Evolutionary conservation across 2,888 invertebrate species (phyloP).

Genomic region (Oligia latruncula): DNA sequence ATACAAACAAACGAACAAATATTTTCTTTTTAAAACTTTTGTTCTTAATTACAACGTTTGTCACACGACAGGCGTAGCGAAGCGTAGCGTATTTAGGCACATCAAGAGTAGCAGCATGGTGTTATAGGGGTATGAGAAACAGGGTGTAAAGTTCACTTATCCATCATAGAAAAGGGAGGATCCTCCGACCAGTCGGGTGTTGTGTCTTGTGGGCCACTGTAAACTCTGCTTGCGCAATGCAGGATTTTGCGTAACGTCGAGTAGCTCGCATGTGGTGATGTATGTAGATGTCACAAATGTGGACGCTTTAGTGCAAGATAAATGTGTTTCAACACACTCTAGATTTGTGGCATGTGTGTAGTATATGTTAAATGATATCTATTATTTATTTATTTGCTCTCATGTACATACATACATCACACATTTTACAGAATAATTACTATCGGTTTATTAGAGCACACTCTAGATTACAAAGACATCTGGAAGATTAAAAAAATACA

Average conservation of each 20-base stretch:
- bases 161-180: not conserved
- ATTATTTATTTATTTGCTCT: too few species aligned
- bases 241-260: not conserved
- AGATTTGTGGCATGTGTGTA: not conserved
- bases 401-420: too few species aligned
- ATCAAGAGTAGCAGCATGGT: not conserved
- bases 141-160: not conserved
- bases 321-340: conserved; percentile 5
- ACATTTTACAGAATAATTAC: too few species aligned
- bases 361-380: not conserved
- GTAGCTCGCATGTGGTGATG: not conserved
- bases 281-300: not conserved
- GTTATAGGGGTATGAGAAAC: not conserved
- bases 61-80: not conserved
- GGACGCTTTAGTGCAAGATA: not conserved
- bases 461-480: not conserved
- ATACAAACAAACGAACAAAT: not conserved
- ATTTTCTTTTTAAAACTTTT: not conserved
- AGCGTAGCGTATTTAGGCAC: conserved; percentile 3
- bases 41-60: not conserved
- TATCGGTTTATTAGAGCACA: too few species aligned
- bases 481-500: not conserved
- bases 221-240: not conserved
- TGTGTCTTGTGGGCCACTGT: not conserved
- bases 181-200: not conserved